Conservation (phyloP, 2,113 vertebrate species). For the Arvicanthis niloticus region DNA sequence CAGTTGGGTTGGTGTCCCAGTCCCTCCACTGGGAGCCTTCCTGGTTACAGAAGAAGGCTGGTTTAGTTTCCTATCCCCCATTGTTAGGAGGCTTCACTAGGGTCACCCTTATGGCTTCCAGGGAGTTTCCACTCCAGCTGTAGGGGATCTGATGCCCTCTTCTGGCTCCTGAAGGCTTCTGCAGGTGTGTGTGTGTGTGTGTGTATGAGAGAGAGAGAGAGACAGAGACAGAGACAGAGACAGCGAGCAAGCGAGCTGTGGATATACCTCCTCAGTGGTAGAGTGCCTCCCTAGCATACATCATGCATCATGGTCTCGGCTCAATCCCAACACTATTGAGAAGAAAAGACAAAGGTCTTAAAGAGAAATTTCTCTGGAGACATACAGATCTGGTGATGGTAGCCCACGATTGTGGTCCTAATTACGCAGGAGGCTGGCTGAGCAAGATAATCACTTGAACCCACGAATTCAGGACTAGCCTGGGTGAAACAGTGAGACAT, state of each 20-base stretch:
- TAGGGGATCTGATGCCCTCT: background rate
- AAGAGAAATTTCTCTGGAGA: background rate
- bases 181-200: background rate
- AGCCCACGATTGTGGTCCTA: background rate
- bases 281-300: background rate
- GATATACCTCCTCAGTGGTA: background rate
- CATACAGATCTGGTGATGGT: background rate
- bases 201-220: too few relatives aligned
- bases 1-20: background rate
- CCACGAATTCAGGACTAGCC: background rate
- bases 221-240: too few relatives aligned
- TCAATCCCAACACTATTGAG: background rate
- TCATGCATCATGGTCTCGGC: background rate
- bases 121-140: background rate
- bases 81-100: background rate
- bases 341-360: background rate
- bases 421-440: background rate
- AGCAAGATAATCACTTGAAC: background rate
- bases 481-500: background rate
- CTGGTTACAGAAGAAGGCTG: background rate
- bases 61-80: background rate
- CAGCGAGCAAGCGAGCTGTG: background rate
- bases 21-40: background rate
- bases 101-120: background rate
- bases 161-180: background rate